Evolutionary conservation across 92 coral and sea anemone species (phyloP), one percentile per base, ranked within the genome.

Genomic region (Muricea muricata): DNA sequence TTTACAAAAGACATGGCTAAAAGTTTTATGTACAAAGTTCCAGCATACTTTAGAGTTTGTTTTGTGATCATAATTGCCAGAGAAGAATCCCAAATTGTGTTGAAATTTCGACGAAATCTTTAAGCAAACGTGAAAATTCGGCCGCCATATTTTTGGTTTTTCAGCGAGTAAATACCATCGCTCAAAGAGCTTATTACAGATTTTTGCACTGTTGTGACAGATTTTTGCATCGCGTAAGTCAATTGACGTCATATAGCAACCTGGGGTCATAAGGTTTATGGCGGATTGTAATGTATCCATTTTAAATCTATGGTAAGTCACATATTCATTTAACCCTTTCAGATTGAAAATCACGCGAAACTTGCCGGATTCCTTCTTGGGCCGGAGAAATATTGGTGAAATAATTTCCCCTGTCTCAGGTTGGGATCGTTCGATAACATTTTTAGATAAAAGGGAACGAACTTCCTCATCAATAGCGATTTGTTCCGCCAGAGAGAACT

Each of bases 201-300:
- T n/a, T n/a, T n/a, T n/a, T n/a, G n/a, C n/a, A n/a, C n/a, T n/a
- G n/a, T n/a, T n/a, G n/a, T n/a, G n/a, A n/a, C n/a, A n/a, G n/a
- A n/a, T n/a, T n/a, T n/a, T n/a, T n/a, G 85, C 93, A 88, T 81
- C 90, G 0, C 52, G 58, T 31, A 90, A 33, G 35, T 90, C 90
- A 42, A 80, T 80, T 0, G 87, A 85, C 3, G 83, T 35, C 85
- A 82, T 90, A 21, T 84, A 87, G 54, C 90, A 90, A 31, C 86
- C 81, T 25, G 81, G 90, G 33, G 58, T 86, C 90, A 86, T 81
- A 8, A 90, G 56, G 56, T 72, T 82, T 21, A 86, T 74, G 47
- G 93, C 93, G 37, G 90, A 67, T 73, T 82, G 86, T 11, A 90
- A 15, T 21, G 87, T 90, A 35, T 90, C 90, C 87, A 90, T 85